Base-by-base conservation (phyloP, 1,140 invertebrate species). In the Caenorhabditis latens region DNA sequence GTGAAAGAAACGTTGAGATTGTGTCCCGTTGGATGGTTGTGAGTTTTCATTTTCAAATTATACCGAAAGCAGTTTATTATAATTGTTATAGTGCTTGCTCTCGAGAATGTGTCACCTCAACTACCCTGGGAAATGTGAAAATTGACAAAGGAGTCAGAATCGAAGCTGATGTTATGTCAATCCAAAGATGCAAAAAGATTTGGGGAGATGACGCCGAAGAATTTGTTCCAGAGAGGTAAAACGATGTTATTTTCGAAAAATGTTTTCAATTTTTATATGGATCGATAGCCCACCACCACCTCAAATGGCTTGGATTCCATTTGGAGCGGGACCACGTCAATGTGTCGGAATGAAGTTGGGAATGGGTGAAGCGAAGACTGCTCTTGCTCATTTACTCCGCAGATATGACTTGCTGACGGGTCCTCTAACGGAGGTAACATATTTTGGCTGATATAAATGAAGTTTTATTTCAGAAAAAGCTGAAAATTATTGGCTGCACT, bases 341-440 rank as follows among this genome's bases (percentile, higher is more conserved):
- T 94, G 94, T 89, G 92, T 94, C 4, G 94, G 93, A 8, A 90
- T 93, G 55, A 89, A 93, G 13, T 91, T 93, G 46, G 93, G 61
- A 32, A 32, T 63, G 24, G 24, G 7, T 8, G 61, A 63, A 40
- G 21, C 61, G 32, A 63, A 32, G 2, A 32, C 24, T 9, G 24
- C 61, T 32, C 14, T 63, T 8, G 24, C 61, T 32, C 61, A 63
- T 13, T 6, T 63, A 8, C 61, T 32, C n/a, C 61, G 61, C 8
- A 63, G 32, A 63, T 63, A 32, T 40, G 9, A 63, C 13, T 32
- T 32, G 21, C 5, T 4, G 13, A 58, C 24, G 1, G 21, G 61
- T 9, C 21, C 21, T 4, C 8, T 2, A 32, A 32, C 61, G 5
- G 61, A 63, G 24, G 61, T 58, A 58, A 58, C 14, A 58, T 19